Evolutionary conservation across 1,140 invertebrate species (phyloP), one percentile per base, ranked within the genome.

Genomic region (Centruroides sculpturatus): DNA sequence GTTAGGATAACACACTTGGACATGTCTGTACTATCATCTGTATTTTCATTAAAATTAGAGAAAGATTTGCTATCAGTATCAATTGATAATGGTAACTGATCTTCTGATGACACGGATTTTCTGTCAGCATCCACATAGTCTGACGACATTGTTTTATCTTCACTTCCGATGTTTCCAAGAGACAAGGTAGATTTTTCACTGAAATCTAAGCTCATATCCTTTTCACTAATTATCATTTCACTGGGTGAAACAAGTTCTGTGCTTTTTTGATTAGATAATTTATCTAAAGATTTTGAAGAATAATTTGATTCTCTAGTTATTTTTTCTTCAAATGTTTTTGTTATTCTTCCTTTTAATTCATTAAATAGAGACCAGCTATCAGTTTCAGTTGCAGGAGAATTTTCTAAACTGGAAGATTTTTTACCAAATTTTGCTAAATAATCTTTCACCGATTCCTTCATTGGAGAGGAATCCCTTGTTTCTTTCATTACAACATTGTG

Each of bases 301-400:
- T 41, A 41, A 41, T 41, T 41, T 41, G 41, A 41, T 41, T 51
- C 50, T 51, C 23, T 51, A 51, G 50, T 51, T n/a, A 51, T 63
- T 3, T 50, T 41, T 49, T 59, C 58, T 49, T 63, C 62, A 23
- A 59, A 53, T 9, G 57, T 63, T 59, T 63, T 63, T 1, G 54
- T 36, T 3, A 63, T 7, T 52, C 57, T 63, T 52, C 58, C 62
- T 49, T 56, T 63, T 46, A 63, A 35, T 36, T 63, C 61, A 52
- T 63, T 63, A 23, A 57, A 62, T 41, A 62, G 49, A 56, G 56
- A 53, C 61, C 61, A 63, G 23, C 60, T 56, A 52, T 63, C 61
- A 50, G 36, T 34, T 51, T 51, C 50, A 51, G 50, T 13, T 13
- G 56, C 35, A 23, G 54, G 23, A 5, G 59, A 41, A 9, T 6